Percentiles rank a stretch among this genome's conserved stretches.
phyloP scores from a whole-genome alignment of 2,888 invertebrate species.

The Leptura quadrifasciata region DNA sequence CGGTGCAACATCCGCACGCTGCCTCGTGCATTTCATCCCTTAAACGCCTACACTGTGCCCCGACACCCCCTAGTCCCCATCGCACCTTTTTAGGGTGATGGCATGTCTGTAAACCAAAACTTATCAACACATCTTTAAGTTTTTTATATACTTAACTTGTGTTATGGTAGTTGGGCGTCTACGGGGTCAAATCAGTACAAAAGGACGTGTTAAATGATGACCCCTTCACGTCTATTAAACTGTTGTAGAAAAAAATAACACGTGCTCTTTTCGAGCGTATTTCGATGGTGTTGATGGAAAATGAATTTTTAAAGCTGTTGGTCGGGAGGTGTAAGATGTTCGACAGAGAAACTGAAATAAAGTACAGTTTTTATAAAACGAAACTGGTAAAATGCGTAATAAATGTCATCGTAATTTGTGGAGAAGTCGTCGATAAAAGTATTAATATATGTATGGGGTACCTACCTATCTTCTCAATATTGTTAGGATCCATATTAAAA shows the following conservation, averaged over 20 bases:
- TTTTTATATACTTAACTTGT: slow-evolving; percentile 51
- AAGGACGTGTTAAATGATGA: slow-evolving; percentile 50
- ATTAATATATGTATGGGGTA: too few species aligned
- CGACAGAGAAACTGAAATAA: not conserved
- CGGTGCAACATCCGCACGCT: slow-evolving; percentile 61
- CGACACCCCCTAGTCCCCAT: slow-evolving; percentile 43
- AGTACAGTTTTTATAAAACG: not conserved
- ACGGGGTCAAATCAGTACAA: slow-evolving; percentile 46
- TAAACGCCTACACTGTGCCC: slow-evolving; percentile 55
- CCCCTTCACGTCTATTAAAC: slow-evolving; percentile 49
- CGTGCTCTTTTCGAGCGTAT: slow-evolving; percentile 35
- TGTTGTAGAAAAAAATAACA: slow-evolving; percentile 46
- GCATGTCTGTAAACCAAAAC: slow-evolving; percentile 54
- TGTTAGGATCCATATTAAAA: too few species aligned
- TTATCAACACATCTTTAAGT: slow-evolving; percentile 62
- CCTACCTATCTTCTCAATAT: not conserved
- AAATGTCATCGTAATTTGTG: not conserved
- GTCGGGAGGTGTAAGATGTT: not conserved
- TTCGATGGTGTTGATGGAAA: slow-evolving; percentile 1
- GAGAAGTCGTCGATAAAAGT: too few species aligned
- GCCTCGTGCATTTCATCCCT: slow-evolving; percentile 58
- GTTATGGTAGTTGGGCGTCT: slow-evolving; percentile 35
- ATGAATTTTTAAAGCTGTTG: slow-evolving; percentile 4
- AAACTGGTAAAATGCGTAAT: not conserved
- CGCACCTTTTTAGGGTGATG: slow-evolving; percentile 45